Percentiles rank a stretch among this genome's conserved stretches.
These are phyloP conservation scores for Timandra comae DNA, from an alignment of 2,888 invertebrate species.

Conservation along the genomic window DNA sequence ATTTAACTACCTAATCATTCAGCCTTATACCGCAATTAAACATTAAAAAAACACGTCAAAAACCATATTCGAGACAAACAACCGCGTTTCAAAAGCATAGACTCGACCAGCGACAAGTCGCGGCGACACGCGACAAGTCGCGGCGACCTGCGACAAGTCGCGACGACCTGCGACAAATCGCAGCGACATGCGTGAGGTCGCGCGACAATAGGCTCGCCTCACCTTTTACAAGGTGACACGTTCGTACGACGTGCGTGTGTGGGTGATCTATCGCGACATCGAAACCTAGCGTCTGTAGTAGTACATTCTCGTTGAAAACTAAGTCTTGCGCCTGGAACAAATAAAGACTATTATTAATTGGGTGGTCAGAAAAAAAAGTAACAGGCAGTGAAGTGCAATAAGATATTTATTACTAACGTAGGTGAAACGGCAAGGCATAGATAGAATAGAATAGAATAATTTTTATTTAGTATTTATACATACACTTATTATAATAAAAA, in stretches of 20 bases:
- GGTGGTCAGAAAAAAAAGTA: background rate
- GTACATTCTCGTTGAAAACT: conserved; percentile 96
- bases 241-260: conserved; percentile 96
- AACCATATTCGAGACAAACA: conserved; percentile 13
- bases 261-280: conserved; percentile 99
- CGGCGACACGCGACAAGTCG: conserved; percentile 3
- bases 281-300: conserved; percentile 98
- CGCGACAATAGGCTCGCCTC: conserved; percentile 47
- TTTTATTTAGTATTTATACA: too few species aligned
- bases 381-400: too few species aligned
- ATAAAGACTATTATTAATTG: background rate
- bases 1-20: background rate
- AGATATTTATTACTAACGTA: too few species aligned
- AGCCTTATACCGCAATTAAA: background rate
- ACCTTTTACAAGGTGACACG: conserved; percentile 97
- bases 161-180: conserved; percentile 21
- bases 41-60: conserved; percentile 10
- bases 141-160: conserved; percentile 8
- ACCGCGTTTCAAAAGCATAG: conserved; percentile 23
- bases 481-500: too few species aligned
- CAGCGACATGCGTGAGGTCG: conserved; percentile 19
- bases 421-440: too few species aligned
- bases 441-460: too few species aligned
- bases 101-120: conserved; percentile 8
- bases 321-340: conserved; percentile 89